phyloP scores from a whole-genome alignment of 2,113 vertebrate species.

The Symphodus melops region DNA sequence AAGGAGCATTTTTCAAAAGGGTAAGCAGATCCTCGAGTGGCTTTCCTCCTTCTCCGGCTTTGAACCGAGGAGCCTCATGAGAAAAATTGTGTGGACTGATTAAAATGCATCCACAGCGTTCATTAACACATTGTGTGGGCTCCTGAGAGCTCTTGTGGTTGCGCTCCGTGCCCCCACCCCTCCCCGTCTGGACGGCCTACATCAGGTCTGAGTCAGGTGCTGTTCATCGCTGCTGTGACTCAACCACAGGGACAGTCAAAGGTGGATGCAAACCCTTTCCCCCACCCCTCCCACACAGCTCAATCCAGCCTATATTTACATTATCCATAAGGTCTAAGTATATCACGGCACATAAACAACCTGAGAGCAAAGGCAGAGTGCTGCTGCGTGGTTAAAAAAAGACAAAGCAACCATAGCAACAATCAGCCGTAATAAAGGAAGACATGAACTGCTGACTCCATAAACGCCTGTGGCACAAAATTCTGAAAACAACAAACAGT shows the following conservation, averaged over 20 bases:
- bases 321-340: constrained; percentile 28
- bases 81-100: constrained; percentile 61
- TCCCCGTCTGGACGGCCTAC: constrained; percentile 54
- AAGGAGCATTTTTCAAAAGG: constrained; percentile 42
- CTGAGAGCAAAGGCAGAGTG: constrained; percentile 15
- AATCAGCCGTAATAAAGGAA: constrained; percentile 36
- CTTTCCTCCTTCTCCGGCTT: constrained; percentile 42
- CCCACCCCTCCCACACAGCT: constrained; percentile 41
- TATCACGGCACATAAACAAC: background rate
- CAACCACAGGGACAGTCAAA: constrained; percentile 44
- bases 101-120: constrained; percentile 65
- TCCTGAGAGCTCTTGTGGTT: constrained; percentile 60
- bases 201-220: constrained; percentile 68
- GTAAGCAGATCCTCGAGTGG: constrained; percentile 46
- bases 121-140: constrained; percentile 68
- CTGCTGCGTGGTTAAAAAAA: constrained; percentile 3
- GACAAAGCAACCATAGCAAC: constrained; percentile 16
- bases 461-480: constrained; percentile 42
- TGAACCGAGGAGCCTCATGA: constrained; percentile 41
- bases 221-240: constrained; percentile 58
- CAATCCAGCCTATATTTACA: constrained; percentile 42
- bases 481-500: constrained; percentile 44
- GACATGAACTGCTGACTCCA: constrained; percentile 27
- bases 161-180: constrained; percentile 33
- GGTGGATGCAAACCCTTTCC: constrained; percentile 42